Evolutionary conservation across 1,140 invertebrate genomes (phyloP).

Genomic region (Stegodyphus mimosarum): DNA sequence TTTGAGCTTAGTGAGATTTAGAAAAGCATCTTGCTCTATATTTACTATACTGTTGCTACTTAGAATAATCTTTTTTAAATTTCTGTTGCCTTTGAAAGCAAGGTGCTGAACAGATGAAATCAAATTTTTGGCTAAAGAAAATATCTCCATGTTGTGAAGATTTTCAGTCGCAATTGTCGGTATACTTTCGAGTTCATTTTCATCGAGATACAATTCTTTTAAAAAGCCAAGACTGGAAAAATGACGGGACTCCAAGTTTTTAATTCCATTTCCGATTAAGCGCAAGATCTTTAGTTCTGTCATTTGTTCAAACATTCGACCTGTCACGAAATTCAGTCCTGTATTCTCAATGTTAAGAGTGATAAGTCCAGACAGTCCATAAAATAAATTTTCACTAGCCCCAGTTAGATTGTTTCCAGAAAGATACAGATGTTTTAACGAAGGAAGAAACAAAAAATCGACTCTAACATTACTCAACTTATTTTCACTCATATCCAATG

Average conservation of each 20-base stretch:
- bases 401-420: slow-evolving; percentile 73
- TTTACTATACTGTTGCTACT: slow-evolving; percentile 77
- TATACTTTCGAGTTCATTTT: slow-evolving; percentile 79
- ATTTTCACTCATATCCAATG: slow-evolving; percentile 80
- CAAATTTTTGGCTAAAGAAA: slow-evolving; percentile 65
- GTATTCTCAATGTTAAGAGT: slow-evolving; percentile 57
- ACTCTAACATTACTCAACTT: slow-evolving; percentile 69
- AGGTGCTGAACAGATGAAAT: slow-evolving; percentile 60
- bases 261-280: slow-evolving; percentile 77
- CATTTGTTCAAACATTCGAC: slow-evolving; percentile 64
- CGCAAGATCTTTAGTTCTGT: slow-evolving; percentile 80
- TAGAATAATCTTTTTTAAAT: slow-evolving; percentile 69
- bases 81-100: slow-evolving; percentile 60
- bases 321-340: slow-evolving; percentile 32
- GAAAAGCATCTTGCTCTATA: slow-evolving; percentile 81
- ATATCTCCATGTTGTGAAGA: slow-evolving; percentile 76
- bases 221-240: slow-evolving; percentile 73
- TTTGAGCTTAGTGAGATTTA: slow-evolving; percentile 75
- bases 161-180: slow-evolving; percentile 82
- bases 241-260: slow-evolving; percentile 71
- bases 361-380: slow-evolving; percentile 45
- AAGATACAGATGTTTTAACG: slow-evolving; percentile 72
- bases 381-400: slow-evolving; percentile 64
- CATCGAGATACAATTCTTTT: slow-evolving; percentile 79
- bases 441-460: slow-evolving; percentile 59